Evolutionary conservation across 2,888 invertebrate genomes (phyloP).

Genomic region (Pollenia griseotomentosa): DNA sequence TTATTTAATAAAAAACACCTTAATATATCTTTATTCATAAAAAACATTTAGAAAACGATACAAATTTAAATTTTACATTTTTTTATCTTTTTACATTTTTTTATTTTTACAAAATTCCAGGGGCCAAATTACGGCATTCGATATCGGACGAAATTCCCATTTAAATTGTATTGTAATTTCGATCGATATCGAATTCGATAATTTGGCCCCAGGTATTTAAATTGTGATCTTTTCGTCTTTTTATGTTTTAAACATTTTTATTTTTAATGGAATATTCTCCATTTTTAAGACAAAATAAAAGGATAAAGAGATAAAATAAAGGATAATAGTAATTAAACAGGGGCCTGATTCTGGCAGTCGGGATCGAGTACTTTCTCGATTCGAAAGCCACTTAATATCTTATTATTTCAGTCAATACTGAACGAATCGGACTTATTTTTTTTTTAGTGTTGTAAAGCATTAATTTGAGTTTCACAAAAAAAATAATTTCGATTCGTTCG

Average conservation of each 20-base stretch:
- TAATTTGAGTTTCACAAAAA: too few relatives aligned
- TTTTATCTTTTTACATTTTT: conserved; percentile 6
- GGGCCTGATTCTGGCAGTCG: too few relatives aligned
- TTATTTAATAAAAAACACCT: conserved; percentile 18
- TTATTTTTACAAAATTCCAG: conserved; percentile 44
- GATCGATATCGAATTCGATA: too few relatives aligned
- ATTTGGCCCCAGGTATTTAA: not conserved
- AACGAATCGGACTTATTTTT: too few relatives aligned
- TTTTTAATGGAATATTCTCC: conserved; percentile 72
- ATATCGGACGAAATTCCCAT: too few relatives aligned
- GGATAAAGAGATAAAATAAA: not conserved
- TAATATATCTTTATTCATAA: conserved; percentile 6
- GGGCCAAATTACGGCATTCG: too few relatives aligned
- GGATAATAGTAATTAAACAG: conserved; percentile 5
- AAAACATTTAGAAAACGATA: conserved; percentile 3
- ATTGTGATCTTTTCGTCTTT: not conserved
- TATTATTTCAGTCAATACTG: too few relatives aligned
- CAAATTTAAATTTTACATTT: conserved; percentile 21
- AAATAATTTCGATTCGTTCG: too few relatives aligned
- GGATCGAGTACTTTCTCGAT: too few relatives aligned
- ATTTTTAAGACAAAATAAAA: conserved; percentile 54
- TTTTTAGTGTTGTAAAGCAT: too few relatives aligned
- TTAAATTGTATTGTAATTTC: too few relatives aligned
- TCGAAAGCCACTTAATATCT: too few relatives aligned
- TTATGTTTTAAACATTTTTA: conserved; percentile 62